Percentiles rank a stretch among this genome's conserved stretches.
These are phyloP conservation scores for silkworm (Bombyx mori) DNA, from an alignment of 1,140 invertebrate genomes.

Conservation along the genomic window DNA sequence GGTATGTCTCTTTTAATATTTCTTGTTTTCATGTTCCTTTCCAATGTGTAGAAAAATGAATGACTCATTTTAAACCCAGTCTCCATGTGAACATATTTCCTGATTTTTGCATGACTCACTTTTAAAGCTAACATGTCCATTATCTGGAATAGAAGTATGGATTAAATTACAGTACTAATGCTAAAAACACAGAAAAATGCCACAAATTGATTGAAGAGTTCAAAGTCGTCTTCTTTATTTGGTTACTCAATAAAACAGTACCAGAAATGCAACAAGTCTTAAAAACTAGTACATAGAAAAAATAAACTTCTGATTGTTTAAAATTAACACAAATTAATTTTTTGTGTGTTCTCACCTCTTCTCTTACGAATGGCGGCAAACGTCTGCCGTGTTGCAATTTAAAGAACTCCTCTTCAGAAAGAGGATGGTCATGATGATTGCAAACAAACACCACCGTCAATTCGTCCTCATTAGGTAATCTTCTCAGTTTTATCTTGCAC, in stretches of 20 bases:
- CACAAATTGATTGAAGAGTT: no score
- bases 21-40: constrained; percentile 17
- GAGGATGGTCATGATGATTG: constrained; percentile 27
- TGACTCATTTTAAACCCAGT: constrained; percentile 19
- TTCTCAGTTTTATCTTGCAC: constrained; percentile 21
- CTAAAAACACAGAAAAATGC: no score
- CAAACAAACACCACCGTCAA: constrained; percentile 27
- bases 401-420: constrained; percentile 17
- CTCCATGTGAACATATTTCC: constrained; percentile 20
- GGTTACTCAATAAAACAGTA: no score
- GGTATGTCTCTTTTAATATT: constrained; percentile 15
- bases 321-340: no score
- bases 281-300: no score
- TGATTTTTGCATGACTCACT: constrained; percentile 17
- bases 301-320: no score
- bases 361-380: constrained; percentile 21
- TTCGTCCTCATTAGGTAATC: constrained; percentile 13
- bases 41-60: constrained; percentile 14
- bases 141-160: constrained; percentile 15
- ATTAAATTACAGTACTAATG: no score
- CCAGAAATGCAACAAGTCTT: no score
- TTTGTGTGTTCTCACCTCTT: constrained; percentile 13
- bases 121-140: constrained; percentile 20
- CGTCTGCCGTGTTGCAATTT: constrained; percentile 21
- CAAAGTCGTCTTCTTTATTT: no score